Evolutionary conservation across 2,113 vertebrate species (phyloP), one percentile per base, ranked within the genome.

Genomic region (Tringa solitaria): DNA sequence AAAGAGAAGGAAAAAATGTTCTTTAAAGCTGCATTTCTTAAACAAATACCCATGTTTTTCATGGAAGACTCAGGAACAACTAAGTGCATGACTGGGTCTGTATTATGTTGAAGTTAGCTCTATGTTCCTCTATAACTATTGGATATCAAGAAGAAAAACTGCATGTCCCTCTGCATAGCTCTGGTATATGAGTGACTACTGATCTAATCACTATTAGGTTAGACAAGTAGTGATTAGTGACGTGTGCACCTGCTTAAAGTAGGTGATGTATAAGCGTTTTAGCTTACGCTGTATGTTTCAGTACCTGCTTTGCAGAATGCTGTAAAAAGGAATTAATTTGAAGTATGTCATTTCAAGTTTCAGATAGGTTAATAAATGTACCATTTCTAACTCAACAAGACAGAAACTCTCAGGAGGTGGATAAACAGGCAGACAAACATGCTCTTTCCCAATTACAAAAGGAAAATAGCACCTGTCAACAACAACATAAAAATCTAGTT

Each of bases 331-430:
- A 92, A 94, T 28, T 2, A 77, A 89, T 68, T 73, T 57, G 39
- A 96, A 90, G 45, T 17, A 79, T 46, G 65, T n/a, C 73, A 57
- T 93, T 87, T 12, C 60, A 90, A 89, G 72, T 87, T 95, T 84
- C 41, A 92, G 61, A 79, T 15, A 95, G 32, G 70, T 96, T 95
- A 96, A 93, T 59, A 91, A 90, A 94, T 33, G 78, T 23, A 90
- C n/a, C 30, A 28, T 85, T 97, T 96, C 77, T 95, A 80, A 51
- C 48, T 69, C 94, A 84, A 95, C 59, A 94, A 88, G 87, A 86
- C 2, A 96, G 39, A 92, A 96, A 87, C 30, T 90, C 78, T 85
- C 46, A 91, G 74, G 60, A 93, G 59, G 45, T 33, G 32, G 24
- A 77, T 67, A 94, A 95, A 91, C 60, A 95, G 74, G 84, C 70